Conservation (phyloP, 1,140 invertebrate genomes). For the Drosophila pruinosa region DNA sequence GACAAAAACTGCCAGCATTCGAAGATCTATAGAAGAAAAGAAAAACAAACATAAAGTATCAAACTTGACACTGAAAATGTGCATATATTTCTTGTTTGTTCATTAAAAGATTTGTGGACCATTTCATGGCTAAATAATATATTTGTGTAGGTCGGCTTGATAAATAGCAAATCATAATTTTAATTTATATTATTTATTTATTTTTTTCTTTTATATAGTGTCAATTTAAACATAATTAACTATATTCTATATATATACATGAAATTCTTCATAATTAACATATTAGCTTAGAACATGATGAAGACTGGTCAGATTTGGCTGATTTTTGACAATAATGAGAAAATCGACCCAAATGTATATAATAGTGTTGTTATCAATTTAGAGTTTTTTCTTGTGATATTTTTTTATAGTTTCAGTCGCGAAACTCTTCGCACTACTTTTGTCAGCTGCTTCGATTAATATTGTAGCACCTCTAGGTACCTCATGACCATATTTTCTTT, state of each 20-base stretch:
- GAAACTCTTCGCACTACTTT: no score
- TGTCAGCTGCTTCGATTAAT: no score
- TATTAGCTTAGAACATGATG: no score
- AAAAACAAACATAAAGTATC: slow-evolving; percentile 63
- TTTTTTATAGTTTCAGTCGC: no score
- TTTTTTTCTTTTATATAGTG: neutral
- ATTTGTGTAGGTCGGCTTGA: slow-evolving; percentile 25
- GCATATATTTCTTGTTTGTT: slow-evolving; percentile 44
- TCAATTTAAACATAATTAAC: neutral
- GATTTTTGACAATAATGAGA: no score
- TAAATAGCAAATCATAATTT: slow-evolving; percentile 48
- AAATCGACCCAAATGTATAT: no score
- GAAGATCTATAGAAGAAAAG: slow-evolving; percentile 20
- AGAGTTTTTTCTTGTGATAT: no score
- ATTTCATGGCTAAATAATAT: slow-evolving; percentile 44
- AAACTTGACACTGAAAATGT: slow-evolving; percentile 70
- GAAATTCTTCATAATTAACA: no score
- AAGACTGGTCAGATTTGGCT: no score
- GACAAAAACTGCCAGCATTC: neutral
- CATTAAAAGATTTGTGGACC: slow-evolving; percentile 59
- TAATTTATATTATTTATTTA: slow-evolving; percentile 8
- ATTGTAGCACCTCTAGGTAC: no score
- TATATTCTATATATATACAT: neutral
- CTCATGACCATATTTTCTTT: no score
- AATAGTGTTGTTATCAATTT: no score